Percentiles rank a stretch among this genome's conserved stretches.
phyloP scores from a whole-genome alignment of 2,113 vertebrate species.

The Tympanuchus pallidicinctus region DNA sequence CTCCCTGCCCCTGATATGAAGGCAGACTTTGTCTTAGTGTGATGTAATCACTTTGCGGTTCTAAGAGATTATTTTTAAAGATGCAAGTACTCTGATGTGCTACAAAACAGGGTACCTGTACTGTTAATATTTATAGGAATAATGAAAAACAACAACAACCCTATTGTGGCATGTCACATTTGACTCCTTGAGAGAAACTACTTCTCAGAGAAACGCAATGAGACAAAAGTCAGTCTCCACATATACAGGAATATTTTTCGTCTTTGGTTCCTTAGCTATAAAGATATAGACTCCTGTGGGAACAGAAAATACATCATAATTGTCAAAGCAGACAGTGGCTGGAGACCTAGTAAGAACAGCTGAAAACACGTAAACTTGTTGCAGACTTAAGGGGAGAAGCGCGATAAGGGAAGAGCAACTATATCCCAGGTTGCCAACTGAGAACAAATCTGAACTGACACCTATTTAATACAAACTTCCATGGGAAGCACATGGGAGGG shows the following conservation, averaged over 20 bases:
- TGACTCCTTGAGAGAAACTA: not conserved
- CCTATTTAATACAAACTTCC: not conserved
- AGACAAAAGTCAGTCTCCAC: not conserved
- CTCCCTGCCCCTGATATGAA: not conserved
- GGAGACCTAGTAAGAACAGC: not conserved
- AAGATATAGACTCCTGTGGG: not conserved
- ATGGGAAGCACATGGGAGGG: not conserved
- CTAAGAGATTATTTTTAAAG: slow-evolving; percentile 45
- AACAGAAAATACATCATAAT: not conserved
- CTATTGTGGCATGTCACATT: not conserved
- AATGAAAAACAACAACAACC: not conserved
- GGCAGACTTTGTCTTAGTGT: not conserved
- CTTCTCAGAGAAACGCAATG: not conserved
- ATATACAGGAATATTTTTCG: not conserved
- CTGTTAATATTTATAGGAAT: not conserved
- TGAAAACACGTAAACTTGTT: fast-evolving
- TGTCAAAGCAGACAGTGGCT: not conserved
- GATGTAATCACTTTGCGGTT: not conserved
- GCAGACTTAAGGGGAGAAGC: fast-evolving
- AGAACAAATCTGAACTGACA: not conserved
- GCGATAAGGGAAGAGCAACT: not conserved
- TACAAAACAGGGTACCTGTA: slow-evolving; percentile 19
- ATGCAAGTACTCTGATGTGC: not conserved
- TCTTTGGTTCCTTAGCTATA: not conserved
- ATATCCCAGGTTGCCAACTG: not conserved